Evolutionary conservation across 2,888 invertebrate genomes (phyloP).

Genomic region (Nemoura dubitans): DNA sequence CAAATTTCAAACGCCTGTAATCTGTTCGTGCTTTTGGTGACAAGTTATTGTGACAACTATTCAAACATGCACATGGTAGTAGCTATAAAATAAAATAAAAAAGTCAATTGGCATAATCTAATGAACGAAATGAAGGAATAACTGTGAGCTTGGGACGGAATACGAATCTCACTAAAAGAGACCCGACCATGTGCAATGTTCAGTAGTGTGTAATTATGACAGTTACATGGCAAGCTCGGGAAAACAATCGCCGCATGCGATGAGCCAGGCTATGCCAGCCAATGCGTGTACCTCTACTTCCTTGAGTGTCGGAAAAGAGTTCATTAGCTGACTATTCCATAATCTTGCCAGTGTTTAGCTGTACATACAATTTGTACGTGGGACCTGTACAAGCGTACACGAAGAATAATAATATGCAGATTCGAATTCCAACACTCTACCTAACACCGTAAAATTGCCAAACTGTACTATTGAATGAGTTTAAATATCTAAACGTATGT

Average conservation of each 20-base stretch:
- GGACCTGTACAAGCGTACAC: not conserved
- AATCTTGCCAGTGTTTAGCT: slow-evolving; percentile 3
- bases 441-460: not conserved
- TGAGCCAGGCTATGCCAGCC: not conserved
- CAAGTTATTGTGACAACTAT: no score
- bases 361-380: not conserved
- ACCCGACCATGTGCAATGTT: not conserved
- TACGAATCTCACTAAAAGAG: not conserved
- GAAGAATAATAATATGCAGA: not conserved
- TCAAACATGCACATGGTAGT: no score
- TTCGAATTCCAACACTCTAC: not conserved
- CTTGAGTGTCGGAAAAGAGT: not conserved
- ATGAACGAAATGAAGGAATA: not conserved
- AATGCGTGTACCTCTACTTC: not conserved
- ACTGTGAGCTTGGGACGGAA: not conserved
- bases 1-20: no score
- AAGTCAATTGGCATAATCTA: not conserved
- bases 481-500: slow-evolving; percentile 12
- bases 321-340: not conserved
- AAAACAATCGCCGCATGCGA: not conserved
- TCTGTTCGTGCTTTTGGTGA: no score
- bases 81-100: no score
- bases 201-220: not conserved
- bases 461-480: slow-evolving; percentile 5
- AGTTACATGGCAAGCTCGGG: not conserved